These are phyloP conservation scores for Sus cebifrons DNA, from an alignment of 2,797 vertebrate species.

Conservation along the genomic window DNA sequence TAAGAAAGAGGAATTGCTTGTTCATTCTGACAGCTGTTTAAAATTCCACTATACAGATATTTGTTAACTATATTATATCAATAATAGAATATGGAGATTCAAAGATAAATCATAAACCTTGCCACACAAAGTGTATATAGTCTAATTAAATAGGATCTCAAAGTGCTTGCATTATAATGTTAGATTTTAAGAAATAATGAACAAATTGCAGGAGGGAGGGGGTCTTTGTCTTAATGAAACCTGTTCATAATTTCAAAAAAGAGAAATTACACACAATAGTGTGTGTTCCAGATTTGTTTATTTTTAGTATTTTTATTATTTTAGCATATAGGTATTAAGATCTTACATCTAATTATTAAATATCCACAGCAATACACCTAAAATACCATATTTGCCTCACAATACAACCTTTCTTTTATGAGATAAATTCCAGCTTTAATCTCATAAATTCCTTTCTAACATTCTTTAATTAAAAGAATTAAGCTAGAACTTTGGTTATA, in stretches of 20 bases:
- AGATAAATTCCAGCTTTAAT: conserved; percentile 65
- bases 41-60: neutral
- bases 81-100: conserved; percentile 8
- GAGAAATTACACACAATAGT: neutral
- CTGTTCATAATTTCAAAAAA: conserved; percentile 42
- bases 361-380: neutral
- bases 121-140: neutral
- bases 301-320: conserved; percentile 57
- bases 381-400: conserved; percentile 13
- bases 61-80: neutral
- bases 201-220: neutral
- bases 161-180: neutral
- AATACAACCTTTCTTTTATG: neutral
- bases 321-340: conserved; percentile 8
- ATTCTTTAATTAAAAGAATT: conserved; percentile 78
- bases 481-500: conserved; percentile 60
- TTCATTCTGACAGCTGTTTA: conserved; percentile 46
- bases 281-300: neutral
- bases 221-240: neutral
- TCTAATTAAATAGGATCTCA: neutral
- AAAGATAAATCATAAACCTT: conserved; percentile 45
- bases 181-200: conserved; percentile 30
- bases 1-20: neutral
- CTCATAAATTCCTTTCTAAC: conserved; percentile 45
- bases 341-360: conserved; percentile 47